Percentiles rank a stretch among this genome's conserved stretches.
Evolutionary conservation across 2,797 vertebrate genomes (phyloP).

Genomic region (Girardinus metallicus): DNA sequence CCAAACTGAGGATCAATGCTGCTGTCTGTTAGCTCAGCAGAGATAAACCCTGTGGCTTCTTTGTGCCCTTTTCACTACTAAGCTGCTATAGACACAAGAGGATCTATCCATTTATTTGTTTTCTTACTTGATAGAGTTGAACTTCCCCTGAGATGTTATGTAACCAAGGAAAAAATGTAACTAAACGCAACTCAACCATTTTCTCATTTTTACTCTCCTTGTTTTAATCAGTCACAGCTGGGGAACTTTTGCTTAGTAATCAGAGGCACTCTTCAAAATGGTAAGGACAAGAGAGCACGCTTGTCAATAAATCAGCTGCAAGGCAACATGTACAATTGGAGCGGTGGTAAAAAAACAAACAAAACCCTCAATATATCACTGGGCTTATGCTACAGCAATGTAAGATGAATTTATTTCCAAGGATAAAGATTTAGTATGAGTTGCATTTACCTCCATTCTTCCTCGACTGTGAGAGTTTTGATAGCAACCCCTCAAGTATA

Average conservation of each 20-base stretch:
- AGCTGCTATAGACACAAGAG: constrained; percentile 13
- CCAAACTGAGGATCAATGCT: constrained; percentile 46
- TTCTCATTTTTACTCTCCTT: background rate
- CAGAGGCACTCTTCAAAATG: background rate
- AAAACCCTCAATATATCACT: background rate
- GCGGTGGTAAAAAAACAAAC: background rate
- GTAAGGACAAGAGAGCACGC: background rate
- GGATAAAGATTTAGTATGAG: background rate
- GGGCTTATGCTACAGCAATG: background rate
- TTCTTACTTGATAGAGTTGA: background rate
- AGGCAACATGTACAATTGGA: background rate
- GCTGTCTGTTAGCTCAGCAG: constrained; percentile 34
- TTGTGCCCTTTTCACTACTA: constrained; percentile 5
- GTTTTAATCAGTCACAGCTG: background rate
- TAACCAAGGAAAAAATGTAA: background rate
- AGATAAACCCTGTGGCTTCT: constrained; percentile 25
- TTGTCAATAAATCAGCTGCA: background rate
- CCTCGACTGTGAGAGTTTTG: background rate
- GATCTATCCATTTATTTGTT: constrained; percentile 3
- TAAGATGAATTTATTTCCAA: background rate
- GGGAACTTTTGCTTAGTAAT: background rate
- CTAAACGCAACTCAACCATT: background rate
- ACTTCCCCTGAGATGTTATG: background rate
- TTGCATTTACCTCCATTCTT: background rate
- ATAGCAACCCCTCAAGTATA: background rate